Evolutionary conservation across 1,140 invertebrate species (phyloP).

Genomic region (Chelonus insularis): DNA sequence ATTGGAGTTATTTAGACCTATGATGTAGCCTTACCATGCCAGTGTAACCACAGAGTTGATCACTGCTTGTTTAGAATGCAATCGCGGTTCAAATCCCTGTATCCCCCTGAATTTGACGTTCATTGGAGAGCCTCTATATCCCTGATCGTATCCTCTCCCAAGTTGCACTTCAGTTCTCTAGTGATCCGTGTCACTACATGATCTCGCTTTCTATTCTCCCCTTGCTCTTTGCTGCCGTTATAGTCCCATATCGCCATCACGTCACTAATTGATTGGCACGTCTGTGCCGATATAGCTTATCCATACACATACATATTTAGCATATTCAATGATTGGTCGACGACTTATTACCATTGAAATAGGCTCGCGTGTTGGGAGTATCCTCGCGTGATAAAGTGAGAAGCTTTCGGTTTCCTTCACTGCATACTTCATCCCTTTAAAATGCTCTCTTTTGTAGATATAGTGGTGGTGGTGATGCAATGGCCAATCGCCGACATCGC

Average conservation of each 20-base stretch:
- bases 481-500: constrained; percentile 5
- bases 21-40: constrained; percentile 12
- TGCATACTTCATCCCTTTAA: neutral
- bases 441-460: neutral
- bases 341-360: constrained; percentile 34
- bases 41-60: constrained; percentile 15
- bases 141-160: neutral
- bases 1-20: constrained; percentile 19
- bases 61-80: constrained; percentile 44
- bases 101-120: neutral
- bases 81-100: constrained; percentile 35
- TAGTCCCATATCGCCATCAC: neutral
- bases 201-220: constrained; percentile 2
- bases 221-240: neutral
- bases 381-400: constrained; percentile 15
- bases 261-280: constrained; percentile 49
- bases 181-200: constrained; percentile 15
- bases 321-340: constrained; percentile 32
- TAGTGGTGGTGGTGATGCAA: neutral
- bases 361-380: constrained; percentile 26
- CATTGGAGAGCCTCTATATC: neutral
- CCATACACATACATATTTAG: constrained; percentile 31
- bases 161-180: neutral
- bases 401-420: neutral
- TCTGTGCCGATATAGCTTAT: constrained; percentile 31